These are phyloP conservation scores for Steinernema hermaphroditum DNA, from an alignment of 2,888 invertebrate genomes.

Conservation along the genomic window DNA sequence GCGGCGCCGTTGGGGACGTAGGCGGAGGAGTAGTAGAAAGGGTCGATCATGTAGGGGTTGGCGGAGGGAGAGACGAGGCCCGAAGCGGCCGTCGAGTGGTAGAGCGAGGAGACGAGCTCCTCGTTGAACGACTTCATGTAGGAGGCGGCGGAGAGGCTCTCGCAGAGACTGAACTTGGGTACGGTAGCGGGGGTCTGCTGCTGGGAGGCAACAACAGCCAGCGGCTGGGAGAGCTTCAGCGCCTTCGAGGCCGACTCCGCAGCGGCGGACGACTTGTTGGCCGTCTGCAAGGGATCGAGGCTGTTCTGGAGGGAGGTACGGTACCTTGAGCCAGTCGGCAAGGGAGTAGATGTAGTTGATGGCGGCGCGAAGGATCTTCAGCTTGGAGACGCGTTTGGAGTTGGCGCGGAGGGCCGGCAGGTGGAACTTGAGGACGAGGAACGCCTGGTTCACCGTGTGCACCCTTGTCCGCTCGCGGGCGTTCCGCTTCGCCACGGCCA, in stretches of 20 bases:
- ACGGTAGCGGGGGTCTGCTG: neutral
- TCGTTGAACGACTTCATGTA: constrained; percentile 1
- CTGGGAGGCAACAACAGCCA: neutral
- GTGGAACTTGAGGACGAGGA: constrained; percentile 53
- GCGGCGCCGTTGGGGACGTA: neutral
- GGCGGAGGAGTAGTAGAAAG: constrained; percentile 18
- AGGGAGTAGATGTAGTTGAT: constrained; percentile 62
- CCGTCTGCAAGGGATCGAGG: neutral
- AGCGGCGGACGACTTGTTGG: neutral
- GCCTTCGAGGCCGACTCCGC: neutral
- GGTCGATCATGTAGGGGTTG: constrained; percentile 6
- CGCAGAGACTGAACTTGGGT: constrained; percentile 4
- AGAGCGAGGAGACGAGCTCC: neutral
- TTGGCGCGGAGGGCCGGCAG: constrained; percentile 56
- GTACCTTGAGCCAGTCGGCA: constrained; percentile 40
- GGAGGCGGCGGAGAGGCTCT: constrained; percentile 3
- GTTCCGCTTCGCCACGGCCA: constrained; percentile 63
- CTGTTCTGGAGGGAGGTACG: neutral
- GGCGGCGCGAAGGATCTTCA: constrained; percentile 57
- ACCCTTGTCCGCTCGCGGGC: constrained; percentile 63
- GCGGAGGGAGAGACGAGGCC: neutral
- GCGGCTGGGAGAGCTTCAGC: neutral
- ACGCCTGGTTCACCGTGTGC: constrained; percentile 58
- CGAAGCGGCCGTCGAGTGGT: neutral
- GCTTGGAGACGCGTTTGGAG: constrained; percentile 63